A percentile compares a stretch with the other conserved stretches of the same genome.
Conservation (phyloP, 2,113 vertebrate species). For the Theropithecus gelada region DNA sequence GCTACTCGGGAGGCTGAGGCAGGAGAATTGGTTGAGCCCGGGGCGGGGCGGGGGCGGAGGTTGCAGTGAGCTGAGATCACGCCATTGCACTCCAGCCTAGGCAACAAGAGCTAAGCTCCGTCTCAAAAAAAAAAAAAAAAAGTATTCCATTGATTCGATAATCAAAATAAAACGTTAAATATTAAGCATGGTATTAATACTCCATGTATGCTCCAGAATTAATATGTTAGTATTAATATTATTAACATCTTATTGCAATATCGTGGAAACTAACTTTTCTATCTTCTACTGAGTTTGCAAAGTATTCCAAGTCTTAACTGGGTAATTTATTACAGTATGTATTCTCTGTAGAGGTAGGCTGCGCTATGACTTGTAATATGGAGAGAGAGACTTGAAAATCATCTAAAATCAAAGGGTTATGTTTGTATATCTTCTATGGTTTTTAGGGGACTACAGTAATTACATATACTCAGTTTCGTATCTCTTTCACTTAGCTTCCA, state of each 20-base stretch:
- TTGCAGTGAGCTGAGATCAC: no score
- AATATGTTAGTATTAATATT: neutral
- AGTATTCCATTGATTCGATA: neutral
- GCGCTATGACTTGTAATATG: neutral
- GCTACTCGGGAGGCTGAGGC: no score
- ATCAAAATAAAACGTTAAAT: neutral
- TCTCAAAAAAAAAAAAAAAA: no score
- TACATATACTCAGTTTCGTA: neutral
- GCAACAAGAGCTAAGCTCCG: no score
- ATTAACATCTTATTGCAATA: neutral
- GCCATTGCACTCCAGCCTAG: no score
- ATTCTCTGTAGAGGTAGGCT: neutral
- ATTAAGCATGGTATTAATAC: neutral
- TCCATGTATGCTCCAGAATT: neutral
- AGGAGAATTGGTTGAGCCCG: no score
- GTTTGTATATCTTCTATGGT: neutral
- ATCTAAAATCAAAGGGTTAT: neutral
- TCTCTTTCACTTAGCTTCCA: neutral
- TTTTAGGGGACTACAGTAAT: neutral
- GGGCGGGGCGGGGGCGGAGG: no score
- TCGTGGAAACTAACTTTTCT: neutral
- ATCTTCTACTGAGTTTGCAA: neutral
- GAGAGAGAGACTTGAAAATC: constrained; percentile 23
- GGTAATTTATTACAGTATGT: neutral
- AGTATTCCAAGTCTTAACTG: neutral